These are phyloP conservation scores for Eurytoma californica DNA, from an alignment of 2,888 invertebrate genomes.

Conservation along the genomic window DNA sequence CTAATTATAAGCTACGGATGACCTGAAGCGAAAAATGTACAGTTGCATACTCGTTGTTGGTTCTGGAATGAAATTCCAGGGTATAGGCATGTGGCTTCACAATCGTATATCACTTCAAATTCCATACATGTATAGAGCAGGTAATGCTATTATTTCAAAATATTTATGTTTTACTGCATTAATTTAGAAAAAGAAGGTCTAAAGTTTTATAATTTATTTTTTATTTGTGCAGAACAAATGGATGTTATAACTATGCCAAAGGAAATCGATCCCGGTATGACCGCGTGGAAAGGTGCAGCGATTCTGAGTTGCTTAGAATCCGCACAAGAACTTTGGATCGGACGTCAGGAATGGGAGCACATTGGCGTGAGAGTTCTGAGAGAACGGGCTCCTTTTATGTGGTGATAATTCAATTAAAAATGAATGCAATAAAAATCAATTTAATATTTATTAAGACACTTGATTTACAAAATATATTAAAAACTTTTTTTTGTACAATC, in stretches of 20 bases:
- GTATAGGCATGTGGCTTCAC: conserved; percentile 90
- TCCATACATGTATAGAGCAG: conserved; percentile 85
- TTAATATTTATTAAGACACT: conserved; percentile 17
- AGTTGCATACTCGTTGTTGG: conserved; percentile 94
- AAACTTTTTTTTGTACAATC: conserved; percentile 11
- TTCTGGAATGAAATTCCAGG: conserved; percentile 92
- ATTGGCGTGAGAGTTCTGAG: conserved; percentile 89
- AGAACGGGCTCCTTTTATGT: conserved; percentile 94
- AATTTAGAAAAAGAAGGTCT: background rate
- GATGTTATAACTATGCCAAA: conserved; percentile 94
- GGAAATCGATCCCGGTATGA: conserved; percentile 93
- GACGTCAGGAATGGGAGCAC: conserved; percentile 89
- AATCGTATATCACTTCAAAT: conserved; percentile 90
- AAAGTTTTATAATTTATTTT: background rate
- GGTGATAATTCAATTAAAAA: conserved; percentile 76
- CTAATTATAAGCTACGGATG: conserved; percentile 82
- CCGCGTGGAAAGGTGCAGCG: conserved; percentile 96
- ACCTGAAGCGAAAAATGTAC: conserved; percentile 95
- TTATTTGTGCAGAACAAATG: conserved; percentile 79
- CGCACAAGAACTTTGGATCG: conserved; percentile 94
- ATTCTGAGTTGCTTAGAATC: conserved; percentile 95
- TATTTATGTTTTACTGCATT: too few species aligned
- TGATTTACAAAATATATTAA: conserved; percentile 23
- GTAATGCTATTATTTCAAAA: conserved; percentile 64
- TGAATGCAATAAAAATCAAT: conserved; percentile 33